phyloP scores from a whole-genome alignment of 2,888 invertebrate species.

The Machimus rusticus region DNA sequence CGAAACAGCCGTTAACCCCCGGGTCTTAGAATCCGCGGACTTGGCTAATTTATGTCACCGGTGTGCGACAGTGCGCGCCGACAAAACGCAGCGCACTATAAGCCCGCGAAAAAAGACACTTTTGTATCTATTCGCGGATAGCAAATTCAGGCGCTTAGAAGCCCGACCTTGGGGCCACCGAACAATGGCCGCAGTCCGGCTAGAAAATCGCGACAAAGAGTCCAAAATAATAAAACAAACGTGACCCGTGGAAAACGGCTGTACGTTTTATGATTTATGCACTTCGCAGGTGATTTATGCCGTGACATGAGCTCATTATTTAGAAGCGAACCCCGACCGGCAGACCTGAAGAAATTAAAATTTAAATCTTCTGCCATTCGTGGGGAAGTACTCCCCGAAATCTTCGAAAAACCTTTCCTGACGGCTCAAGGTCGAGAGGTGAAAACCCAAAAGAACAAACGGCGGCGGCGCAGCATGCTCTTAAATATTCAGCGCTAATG shows the following conservation, averaged over 20 bases:
- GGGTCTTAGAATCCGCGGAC: neutral
- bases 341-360: neutral
- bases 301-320: neutral
- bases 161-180: neutral
- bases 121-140: neutral
- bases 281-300: neutral
- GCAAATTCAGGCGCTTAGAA: neutral
- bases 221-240: neutral
- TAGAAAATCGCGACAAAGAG: neutral
- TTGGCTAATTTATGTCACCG: conserved; percentile 7
- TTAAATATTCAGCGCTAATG: neutral
- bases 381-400: neutral
- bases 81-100: neutral
- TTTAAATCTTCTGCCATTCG: neutral
- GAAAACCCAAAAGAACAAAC: neutral
- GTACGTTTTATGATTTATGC: neutral
- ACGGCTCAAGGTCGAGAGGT: neutral
- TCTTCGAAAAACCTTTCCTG: neutral
- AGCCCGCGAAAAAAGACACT: neutral
- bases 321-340: neutral
- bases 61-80: neutral
- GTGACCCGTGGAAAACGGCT: neutral
- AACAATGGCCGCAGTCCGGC: neutral
- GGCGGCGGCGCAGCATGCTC: neutral
- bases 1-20: neutral